Evolutionary conservation across 2,797 vertebrate species (phyloP), one percentile per base, ranked within the genome.

Genomic region (Linurgus olivaceus): DNA sequence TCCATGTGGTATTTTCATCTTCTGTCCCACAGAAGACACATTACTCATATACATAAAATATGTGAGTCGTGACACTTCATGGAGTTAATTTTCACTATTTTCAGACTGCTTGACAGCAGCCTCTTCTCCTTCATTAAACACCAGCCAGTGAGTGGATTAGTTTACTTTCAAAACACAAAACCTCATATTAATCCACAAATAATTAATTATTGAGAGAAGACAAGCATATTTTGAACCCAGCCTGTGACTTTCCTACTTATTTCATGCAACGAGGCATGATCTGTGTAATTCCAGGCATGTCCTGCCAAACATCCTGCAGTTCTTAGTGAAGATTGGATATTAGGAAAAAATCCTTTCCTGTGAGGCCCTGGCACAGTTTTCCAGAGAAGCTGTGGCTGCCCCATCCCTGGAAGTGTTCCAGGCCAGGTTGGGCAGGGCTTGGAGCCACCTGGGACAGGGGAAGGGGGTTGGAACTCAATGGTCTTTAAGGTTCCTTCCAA

Each of bases 71-170:
- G 79, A 90, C 91, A 90, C 63, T 51, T 95, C 89, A 81, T 20
- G 13, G 81, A 90, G 91, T 94, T 96, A 96, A 95, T 96, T 95
- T 96, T 93, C 85, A 92, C 85, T 93, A 1, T 72, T 96, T 96
- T 88, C 95, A 91, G 54, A 73, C 90, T 87, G 44, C 59, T 88
- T 96, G 94, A 82, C 93, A 96, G 95, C 73, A 91, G 91, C 89
- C 78, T 80, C 92, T 87, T 92, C 85, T 89, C 72, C 87, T 94
- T 96, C 94, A 78, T 96, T 94, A 86, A 92, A 92, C 94, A 92
- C 81, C 85, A 91, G 74, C 81, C 66, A 42, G 50, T 1, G 1
- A 94, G 66, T 85, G 78, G 91, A 84, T 87, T 50, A 57, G 90
- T 88, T 96, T 92, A 90, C 74, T 95, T 95, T 96, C 91, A 73